Base-by-base conservation (phyloP, 2,113 vertebrate species). In the Dryoscopus gambensis region DNA sequence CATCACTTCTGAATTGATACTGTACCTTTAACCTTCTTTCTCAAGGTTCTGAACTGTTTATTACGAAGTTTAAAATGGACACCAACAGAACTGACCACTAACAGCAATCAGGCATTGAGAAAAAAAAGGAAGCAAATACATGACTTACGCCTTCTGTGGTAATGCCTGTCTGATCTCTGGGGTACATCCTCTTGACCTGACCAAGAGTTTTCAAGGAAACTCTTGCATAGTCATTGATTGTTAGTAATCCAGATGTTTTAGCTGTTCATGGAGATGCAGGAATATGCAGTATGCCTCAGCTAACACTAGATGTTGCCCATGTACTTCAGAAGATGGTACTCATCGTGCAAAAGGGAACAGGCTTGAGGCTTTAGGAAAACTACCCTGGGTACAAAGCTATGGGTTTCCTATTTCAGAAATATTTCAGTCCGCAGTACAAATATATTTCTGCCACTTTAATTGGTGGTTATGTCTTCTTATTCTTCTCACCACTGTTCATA, bases 291-390 rank as follows among this genome's bases (percentile, higher is more conserved):
- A 15, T 46, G 25, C 17, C 23, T 31, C 37, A 50, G 13, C 33
- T 67, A 92, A 87, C 95, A 46, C 94, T 90, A 97, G 95, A 59
- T 95, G 96, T 23, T 93, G 73, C 91, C 25, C 50, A 21, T 44
- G 65, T 63, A 27, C 67, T 84, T 76, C 52, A 91, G 57, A 73
- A 76, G 30, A 33, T 50, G n/a, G 40, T 53, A n/a, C 2, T n/a
- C 20, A 6, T 18, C 28, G 12, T 15, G 24, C 19, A 7, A 37
- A 73, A 62, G 2, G 4, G 24, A 87, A 20, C 7, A 31, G n/a
- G 8, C 24, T 57, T 40, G 10, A n/a, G 23, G 31, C 15, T 93
- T 53, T 80, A 9, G 24, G 20, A 31, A 24, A 39, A 55, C 47
- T 62, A 55, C 47, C 9, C 11, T 20, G 13, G 11, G 15, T 49